Evolutionary conservation across 2,797 vertebrate genomes (phyloP), one percentile per base, ranked within the genome.

Genomic region (Spinus olivaceus): DNA sequence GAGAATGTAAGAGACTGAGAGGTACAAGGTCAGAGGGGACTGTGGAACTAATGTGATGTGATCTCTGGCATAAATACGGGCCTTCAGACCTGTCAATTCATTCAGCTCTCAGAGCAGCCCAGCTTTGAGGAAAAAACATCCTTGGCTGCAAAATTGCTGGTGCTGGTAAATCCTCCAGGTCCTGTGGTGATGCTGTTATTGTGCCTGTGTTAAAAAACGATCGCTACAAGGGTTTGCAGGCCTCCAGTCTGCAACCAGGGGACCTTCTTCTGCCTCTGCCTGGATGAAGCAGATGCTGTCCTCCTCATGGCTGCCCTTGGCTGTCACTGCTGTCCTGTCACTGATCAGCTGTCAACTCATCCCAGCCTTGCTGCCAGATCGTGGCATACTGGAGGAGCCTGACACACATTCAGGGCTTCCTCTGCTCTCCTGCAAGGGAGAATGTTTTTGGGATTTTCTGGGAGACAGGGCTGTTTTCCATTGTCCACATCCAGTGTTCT

Each of bases 191-290:
- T 25, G 66, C 9, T 66, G 60, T 85, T 86, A 83, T 53, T 4
- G 13, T 59, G 46, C 41, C 6, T 1, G 70, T 66, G 63, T 37
- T 88, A 79, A 84, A 80, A 92, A 9, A 5, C 7, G 12, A 10
- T 50, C 0, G 0, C 44, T 47, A 0, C 0, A 0, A 33, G 60
- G 35, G 12, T 63, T 63, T 87, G 51, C 28, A 35, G 49, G 51
- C 51, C 77, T 41, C 57, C 27, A 22, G 30, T 47, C 51, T 59
- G 19, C 65, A 71, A 46, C n/a, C 69, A 39, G 72, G 2, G 0
- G 25, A 30, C 22, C 39, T 60, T 50, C 39, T 13, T 51, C 49
- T 59, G 53, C 65, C 37, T 10, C 33, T 46, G 53, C 42, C 49
- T 44, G n/a, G 21, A 3, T 10, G 33, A 80, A 17, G 82, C 41